phyloP scores from a whole-genome alignment of 1,140 invertebrate species.

The Drosophila orena region DNA sequence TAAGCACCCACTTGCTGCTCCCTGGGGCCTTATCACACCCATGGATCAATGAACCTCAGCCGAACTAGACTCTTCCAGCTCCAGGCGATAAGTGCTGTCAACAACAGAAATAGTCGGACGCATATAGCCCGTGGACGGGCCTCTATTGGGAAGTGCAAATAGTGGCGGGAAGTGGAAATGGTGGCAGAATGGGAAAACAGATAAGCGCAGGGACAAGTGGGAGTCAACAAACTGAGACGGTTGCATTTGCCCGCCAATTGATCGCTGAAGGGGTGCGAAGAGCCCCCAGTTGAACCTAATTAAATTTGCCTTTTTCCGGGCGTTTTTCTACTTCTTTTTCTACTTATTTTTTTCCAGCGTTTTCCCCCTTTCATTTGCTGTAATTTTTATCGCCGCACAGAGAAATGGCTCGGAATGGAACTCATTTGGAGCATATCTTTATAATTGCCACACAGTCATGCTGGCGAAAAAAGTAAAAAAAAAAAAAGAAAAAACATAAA shows the following conservation, averaged over 20 bases:
- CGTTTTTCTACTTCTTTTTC: slow-evolving; percentile 9
- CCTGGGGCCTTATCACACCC: slow-evolving; percentile 49
- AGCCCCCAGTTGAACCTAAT: slow-evolving; percentile 70
- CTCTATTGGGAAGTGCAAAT: slow-evolving; percentile 53
- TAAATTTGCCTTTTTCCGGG: slow-evolving; percentile 53
- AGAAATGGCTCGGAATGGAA: slow-evolving; percentile 52
- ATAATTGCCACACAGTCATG: slow-evolving; percentile 64
- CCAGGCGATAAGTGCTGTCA: slow-evolving; percentile 50
- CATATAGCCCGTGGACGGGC: slow-evolving; percentile 11
- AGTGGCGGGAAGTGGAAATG: slow-evolving; percentile 1
- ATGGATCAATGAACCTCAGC: slow-evolving; percentile 75
- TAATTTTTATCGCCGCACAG: slow-evolving; percentile 48
- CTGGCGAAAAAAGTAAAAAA: slow-evolving; percentile 7
- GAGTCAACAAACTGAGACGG: slow-evolving; percentile 56
- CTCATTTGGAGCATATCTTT: slow-evolving; percentile 75
- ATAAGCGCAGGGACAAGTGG: slow-evolving; percentile 43
- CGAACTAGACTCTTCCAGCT: slow-evolving; percentile 41
- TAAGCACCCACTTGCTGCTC: slow-evolving; percentile 7
- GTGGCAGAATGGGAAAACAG: slow-evolving; percentile 10
- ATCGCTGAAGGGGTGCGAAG: slow-evolving; percentile 27
- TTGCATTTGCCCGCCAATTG: slow-evolving; percentile 70
- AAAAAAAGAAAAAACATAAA: slow-evolving; percentile 6
- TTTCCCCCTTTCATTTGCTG: slow-evolving; percentile 19
- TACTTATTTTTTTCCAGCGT: slow-evolving; percentile 12
- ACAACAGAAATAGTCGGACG: slow-evolving; percentile 39